These are phyloP conservation scores for Brachylomia viminalis DNA, from an alignment of 2,888 invertebrate species.

Conservation along the genomic window DNA sequence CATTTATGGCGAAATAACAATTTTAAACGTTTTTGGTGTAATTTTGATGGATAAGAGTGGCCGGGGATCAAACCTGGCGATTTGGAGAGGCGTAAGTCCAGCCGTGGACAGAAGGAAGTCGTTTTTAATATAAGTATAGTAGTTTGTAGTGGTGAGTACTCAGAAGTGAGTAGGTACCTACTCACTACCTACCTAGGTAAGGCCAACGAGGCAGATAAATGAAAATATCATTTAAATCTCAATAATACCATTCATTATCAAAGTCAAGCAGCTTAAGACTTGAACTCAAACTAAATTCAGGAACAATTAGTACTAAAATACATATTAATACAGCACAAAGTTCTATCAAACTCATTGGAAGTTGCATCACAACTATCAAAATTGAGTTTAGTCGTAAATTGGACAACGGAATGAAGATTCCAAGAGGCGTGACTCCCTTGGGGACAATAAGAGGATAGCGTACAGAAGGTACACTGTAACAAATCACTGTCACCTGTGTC, in stretches of 20 bases:
- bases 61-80: not conserved
- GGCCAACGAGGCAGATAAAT: too few relatives aligned
- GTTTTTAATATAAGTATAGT: not conserved
- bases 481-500: not conserved
- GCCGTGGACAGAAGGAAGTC: not conserved
- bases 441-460: not conserved
- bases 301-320: conserved; percentile 48
- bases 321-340: conserved; percentile 43
- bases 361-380: conserved; percentile 59
- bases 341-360: conserved; percentile 49
- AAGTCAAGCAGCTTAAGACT: conserved; percentile 1
- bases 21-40: conserved; percentile 23
- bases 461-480: conserved; percentile 45
- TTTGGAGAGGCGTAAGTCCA: not conserved
- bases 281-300: conserved; percentile 8
- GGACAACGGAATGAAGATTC: conserved; percentile 60
- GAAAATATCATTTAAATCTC: not conserved
- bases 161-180: too few relatives aligned
- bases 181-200: too few relatives aligned
- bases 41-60: conserved; percentile 4
- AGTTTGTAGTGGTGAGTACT: not conserved
- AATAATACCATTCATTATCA: conserved; percentile 11
- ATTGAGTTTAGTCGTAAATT: conserved; percentile 64
- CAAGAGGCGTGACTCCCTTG: conserved; percentile 38
- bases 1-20: conserved; percentile 33